Evolutionary conservation across 1,140 invertebrate species (phyloP).

Genomic region (Lasioglossum albipes): DNA sequence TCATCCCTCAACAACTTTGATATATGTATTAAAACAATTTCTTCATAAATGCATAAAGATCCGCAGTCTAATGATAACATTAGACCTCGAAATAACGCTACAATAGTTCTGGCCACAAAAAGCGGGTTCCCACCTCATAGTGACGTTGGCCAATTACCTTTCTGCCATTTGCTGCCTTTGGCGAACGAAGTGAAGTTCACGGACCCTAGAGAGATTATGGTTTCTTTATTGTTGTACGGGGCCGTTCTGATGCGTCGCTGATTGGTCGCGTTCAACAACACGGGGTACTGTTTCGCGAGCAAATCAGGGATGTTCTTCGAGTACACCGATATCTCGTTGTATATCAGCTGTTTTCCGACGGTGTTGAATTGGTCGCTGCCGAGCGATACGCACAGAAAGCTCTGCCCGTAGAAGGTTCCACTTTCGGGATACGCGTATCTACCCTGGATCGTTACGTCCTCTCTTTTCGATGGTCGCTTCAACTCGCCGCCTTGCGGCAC

Average conservation of each 20-base stretch:
- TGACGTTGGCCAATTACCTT: conserved; percentile 74
- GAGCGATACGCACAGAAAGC: conserved; percentile 91
- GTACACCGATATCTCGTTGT: conserved; percentile 88
- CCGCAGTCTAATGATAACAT: too few relatives aligned
- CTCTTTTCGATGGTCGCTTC: neutral
- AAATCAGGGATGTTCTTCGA: conserved; percentile 81
- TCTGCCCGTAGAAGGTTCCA: conserved; percentile 90
- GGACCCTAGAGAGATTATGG: conserved; percentile 82
- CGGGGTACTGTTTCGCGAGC: conserved; percentile 80
- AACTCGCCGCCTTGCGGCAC: conserved; percentile 72
- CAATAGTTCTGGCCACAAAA: too few relatives aligned
- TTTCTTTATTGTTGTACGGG: conserved; percentile 83
- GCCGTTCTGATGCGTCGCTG: conserved; percentile 82
- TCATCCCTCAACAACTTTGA: too few relatives aligned
- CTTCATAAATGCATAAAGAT: too few relatives aligned
- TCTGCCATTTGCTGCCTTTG: conserved; percentile 87
- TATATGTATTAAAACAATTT: too few relatives aligned
- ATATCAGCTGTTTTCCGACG: conserved; percentile 87
- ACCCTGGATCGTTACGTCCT: conserved; percentile 19
- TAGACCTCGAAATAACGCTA: too few relatives aligned
- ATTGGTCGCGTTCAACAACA: conserved; percentile 83
- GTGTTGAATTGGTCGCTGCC: conserved; percentile 83
- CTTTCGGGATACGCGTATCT: conserved; percentile 88
- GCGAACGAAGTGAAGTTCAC: conserved; percentile 88
- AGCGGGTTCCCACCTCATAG: too few relatives aligned